Percentiles rank a stretch among this genome's conserved stretches.
Conservation (phyloP, 2,888 invertebrate species). For the Eilema griseolum region DNA sequence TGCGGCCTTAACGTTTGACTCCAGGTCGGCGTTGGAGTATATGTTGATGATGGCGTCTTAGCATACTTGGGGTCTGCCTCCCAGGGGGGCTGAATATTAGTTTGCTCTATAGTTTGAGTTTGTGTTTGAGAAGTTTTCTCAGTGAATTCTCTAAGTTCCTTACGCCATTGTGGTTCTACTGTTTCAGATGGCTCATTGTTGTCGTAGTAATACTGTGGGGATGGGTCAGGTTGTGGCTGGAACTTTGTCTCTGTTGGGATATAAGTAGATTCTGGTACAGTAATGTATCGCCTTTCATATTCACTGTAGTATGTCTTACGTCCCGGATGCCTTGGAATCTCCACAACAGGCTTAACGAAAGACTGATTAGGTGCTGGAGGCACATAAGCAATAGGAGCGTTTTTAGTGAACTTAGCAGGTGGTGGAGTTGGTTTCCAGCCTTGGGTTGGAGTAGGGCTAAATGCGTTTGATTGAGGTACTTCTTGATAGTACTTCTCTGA, state of each 20-base stretch:
- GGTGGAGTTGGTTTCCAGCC: constrained; percentile 68
- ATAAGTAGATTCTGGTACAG: constrained; percentile 81
- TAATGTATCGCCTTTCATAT: constrained; percentile 82
- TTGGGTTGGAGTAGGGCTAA: constrained; percentile 55
- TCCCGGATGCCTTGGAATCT: constrained; percentile 70
- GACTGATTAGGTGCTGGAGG: constrained; percentile 84
- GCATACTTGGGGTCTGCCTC: constrained; percentile 72
- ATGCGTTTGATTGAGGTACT: constrained; percentile 60
- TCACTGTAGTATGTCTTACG: constrained; percentile 84
- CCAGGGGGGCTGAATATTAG: constrained; percentile 78
- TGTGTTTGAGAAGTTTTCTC: constrained; percentile 76
- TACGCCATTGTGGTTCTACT: constrained; percentile 82
- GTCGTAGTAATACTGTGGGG: constrained; percentile 81
- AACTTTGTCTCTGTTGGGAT: constrained; percentile 77
- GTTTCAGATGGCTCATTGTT: constrained; percentile 76
- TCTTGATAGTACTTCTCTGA: constrained; percentile 71
- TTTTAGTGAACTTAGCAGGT: constrained; percentile 71
- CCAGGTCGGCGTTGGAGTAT: constrained; percentile 79
- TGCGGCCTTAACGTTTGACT: constrained; percentile 82
- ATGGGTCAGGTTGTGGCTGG: constrained; percentile 80
- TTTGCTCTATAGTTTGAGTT: constrained; percentile 66
- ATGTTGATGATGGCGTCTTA: constrained; percentile 65
- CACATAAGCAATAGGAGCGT: constrained; percentile 75
- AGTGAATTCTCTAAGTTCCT: constrained; percentile 82
- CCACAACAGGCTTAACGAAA: constrained; percentile 72